These are phyloP conservation scores for Sander vitreus DNA, from an alignment of 2,113 vertebrate genomes.

Conservation along the genomic window DNA sequence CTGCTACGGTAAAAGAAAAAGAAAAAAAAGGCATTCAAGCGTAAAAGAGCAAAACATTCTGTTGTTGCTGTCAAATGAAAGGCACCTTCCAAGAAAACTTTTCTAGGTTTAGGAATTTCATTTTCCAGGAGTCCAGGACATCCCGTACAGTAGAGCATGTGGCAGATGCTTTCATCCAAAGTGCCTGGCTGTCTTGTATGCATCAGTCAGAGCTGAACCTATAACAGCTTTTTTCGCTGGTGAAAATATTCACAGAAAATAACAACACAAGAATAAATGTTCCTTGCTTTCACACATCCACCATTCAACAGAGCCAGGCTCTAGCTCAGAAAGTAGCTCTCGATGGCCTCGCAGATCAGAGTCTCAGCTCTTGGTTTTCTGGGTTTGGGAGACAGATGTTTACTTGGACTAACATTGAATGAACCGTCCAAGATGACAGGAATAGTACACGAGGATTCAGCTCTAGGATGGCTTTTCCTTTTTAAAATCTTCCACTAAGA, in stretches of 20 bases:
- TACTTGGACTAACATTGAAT: constrained; percentile 44
- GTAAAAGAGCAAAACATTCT: constrained; percentile 46
- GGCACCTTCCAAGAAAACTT: constrained; percentile 38
- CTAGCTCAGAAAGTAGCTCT: constrained; percentile 16
- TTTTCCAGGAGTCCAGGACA: constrained; percentile 47
- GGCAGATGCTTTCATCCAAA: constrained; percentile 59
- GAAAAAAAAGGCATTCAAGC: constrained; percentile 25
- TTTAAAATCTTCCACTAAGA: constrained; percentile 19
- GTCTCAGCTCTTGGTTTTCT: constrained; percentile 35
- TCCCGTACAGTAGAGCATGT: constrained; percentile 41
- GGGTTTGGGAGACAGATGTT: constrained; percentile 54
- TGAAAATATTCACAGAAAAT: constrained; percentile 30
- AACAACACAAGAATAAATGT: constrained; percentile 1
- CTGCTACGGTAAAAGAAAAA: neutral
- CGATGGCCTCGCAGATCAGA: constrained; percentile 39
- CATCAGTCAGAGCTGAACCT: constrained; percentile 42
- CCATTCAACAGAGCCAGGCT: constrained; percentile 17
- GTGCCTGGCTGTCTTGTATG: constrained; percentile 59
- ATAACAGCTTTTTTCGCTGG: constrained; percentile 22
- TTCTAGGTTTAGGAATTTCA: constrained; percentile 42
- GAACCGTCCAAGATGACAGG: constrained; percentile 48
- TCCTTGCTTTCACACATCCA: neutral
- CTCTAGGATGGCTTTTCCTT: constrained; percentile 1
- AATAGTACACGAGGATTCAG: constrained; percentile 39
- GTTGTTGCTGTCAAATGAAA: constrained; percentile 64